Conservation (phyloP, 2,888 invertebrate genomes). For the Thumatha senex region DNA sequence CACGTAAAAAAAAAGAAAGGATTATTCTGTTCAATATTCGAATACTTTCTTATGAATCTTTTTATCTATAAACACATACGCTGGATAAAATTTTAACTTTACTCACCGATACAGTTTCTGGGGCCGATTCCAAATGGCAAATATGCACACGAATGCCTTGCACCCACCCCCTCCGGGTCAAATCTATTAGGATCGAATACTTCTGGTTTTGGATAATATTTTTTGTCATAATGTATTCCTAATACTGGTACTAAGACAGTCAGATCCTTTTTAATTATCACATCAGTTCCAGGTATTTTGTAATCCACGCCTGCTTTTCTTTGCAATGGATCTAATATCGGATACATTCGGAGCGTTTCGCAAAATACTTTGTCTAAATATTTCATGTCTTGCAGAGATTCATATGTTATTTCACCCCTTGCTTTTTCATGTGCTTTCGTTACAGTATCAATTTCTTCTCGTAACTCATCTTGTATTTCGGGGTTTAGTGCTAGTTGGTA, state of each 20-base stretch:
- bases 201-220: conserved; percentile 64
- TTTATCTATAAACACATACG: no score
- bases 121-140: conserved; percentile 68
- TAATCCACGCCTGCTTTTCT: conserved; percentile 55
- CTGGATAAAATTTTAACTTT: no score
- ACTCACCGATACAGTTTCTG: conserved; percentile 66
- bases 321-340: conserved; percentile 59
- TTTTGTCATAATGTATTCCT: conserved; percentile 64
- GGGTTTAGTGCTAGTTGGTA: conserved; percentile 60
- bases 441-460: conserved; percentile 49
- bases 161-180: conserved; percentile 45
- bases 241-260: conserved; percentile 48
- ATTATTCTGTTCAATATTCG: no score
- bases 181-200: conserved; percentile 74
- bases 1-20: no score
- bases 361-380: conserved; percentile 61
- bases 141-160: conserved; percentile 55
- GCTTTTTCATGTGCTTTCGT: conserved; percentile 37
- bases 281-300: conserved; percentile 52
- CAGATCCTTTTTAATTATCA: conserved; percentile 53
- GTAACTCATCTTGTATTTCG: conserved; percentile 57
- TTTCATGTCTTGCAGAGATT: conserved; percentile 55
- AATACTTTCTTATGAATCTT: no score
- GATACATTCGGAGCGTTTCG: conserved; percentile 67
- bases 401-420: conserved; percentile 55